phyloP scores from a whole-genome alignment of 2,797 vertebrate species.

The Enteromius thamalakanensis region DNA sequence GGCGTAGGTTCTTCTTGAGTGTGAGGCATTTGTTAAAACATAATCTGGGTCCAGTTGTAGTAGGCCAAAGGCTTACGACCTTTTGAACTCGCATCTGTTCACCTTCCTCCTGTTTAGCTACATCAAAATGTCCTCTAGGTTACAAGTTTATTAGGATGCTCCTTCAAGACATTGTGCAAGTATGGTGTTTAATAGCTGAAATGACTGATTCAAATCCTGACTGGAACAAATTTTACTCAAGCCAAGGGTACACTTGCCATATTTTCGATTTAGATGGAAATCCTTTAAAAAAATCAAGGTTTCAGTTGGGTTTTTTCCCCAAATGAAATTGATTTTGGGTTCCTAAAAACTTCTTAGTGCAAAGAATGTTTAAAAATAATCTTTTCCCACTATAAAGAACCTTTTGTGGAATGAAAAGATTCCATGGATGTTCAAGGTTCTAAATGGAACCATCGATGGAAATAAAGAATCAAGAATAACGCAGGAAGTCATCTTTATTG shows the following conservation, averaged over 20 bases:
- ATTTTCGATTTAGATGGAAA: neutral
- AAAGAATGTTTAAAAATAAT: neutral
- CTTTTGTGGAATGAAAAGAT: neutral
- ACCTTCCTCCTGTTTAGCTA: neutral
- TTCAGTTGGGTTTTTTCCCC: too few species aligned
- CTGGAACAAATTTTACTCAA: neutral
- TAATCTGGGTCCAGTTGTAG: conserved; percentile 4
- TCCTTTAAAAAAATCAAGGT: neutral
- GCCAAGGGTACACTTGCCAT: neutral
- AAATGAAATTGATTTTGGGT: neutral
- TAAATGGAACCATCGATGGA: neutral
- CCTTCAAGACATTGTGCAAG: neutral
- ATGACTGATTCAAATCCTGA: neutral
- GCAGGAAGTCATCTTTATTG: neutral
- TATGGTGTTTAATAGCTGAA: neutral
- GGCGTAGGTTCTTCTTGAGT: neutral
- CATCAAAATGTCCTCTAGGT: neutral
- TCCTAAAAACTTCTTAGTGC: neutral
- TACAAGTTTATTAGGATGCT: neutral
- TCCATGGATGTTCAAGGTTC: neutral
- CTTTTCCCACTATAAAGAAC: neutral
- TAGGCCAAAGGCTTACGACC: neutral
- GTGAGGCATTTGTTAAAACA: conserved; percentile 15
- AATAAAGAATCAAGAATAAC: neutral
- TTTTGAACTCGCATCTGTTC: conserved; percentile 34